Conservation (phyloP, 2,797 vertebrate species). For the Platyrinchus mystaceus region DNA sequence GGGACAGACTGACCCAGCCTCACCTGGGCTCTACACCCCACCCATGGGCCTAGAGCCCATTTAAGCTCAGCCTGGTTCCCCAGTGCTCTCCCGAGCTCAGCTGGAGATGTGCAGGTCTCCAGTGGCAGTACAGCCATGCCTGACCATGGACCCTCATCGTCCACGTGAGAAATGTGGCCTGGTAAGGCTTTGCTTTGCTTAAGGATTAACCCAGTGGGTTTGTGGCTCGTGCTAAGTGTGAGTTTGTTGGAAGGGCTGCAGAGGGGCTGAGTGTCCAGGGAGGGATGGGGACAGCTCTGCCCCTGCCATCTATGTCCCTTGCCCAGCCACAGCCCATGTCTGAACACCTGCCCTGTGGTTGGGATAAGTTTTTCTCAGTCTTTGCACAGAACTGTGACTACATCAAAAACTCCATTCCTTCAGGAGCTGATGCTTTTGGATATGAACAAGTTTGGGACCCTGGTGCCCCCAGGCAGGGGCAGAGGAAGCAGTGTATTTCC, state of each 20-base stretch:
- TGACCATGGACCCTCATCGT: fast-evolving
- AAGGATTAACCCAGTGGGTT: neutral
- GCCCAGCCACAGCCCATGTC: fast-evolving
- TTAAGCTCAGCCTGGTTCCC: neutral
- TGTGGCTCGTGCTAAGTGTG: fast-evolving
- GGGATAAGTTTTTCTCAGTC: neutral
- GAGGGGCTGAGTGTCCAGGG: too few species aligned
- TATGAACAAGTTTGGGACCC: fast-evolving
- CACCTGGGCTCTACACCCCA: neutral
- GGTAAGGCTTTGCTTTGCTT: neutral
- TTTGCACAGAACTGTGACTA: neutral
- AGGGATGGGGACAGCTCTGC: neutral
- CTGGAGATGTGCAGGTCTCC: fast-evolving
- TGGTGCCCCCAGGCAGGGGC: neutral
- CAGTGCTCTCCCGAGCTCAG: fast-evolving
- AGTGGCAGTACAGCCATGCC: fast-evolving
- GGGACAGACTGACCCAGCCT: neutral
- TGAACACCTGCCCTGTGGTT: fast-evolving
- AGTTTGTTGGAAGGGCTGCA: neutral
- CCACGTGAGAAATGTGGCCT: fast-evolving
- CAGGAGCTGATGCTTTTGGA: neutral
- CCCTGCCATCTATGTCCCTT: neutral
- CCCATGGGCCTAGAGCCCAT: neutral
- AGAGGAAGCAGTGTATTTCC: constrained; percentile 31
- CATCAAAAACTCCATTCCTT: neutral